These are phyloP conservation scores for Cheilosia urbana DNA, from an alignment of 2,888 invertebrate genomes.

Conservation along the genomic window DNA sequence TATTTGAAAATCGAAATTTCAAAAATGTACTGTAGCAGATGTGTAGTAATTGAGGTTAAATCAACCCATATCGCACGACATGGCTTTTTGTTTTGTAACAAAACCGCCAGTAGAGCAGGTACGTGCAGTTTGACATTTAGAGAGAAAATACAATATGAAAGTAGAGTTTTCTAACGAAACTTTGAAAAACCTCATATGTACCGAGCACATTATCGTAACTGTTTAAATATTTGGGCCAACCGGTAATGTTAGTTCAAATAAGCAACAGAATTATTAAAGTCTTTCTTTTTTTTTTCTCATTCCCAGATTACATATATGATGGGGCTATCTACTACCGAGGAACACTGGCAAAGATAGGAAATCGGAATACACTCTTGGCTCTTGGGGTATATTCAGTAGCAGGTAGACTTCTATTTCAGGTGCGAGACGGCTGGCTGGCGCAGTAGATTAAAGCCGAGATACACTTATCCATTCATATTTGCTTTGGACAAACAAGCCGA, in stretches of 20 bases:
- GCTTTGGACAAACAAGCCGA: conserved; percentile 51
- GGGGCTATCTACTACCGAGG: conserved; percentile 2
- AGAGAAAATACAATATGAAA: conserved; percentile 7
- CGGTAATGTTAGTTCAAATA: conserved; percentile 40
- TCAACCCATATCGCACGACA: conserved; percentile 34
- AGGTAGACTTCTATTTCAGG: conserved; percentile 52
- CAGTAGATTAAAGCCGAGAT: conserved; percentile 14
- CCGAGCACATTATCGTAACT: conserved; percentile 9
- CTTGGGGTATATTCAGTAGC: conserved; percentile 52
- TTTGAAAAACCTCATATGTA: conserved; percentile 10
- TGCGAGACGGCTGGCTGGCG: conserved; percentile 36
- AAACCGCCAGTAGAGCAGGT: neutral
- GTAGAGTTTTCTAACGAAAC: conserved; percentile 3
- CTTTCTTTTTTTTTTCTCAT: conserved; percentile 24
- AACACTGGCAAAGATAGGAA: conserved; percentile 18
- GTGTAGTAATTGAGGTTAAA: conserved; percentile 49
- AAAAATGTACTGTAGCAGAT: conserved; percentile 19
- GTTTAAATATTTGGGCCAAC: conserved; percentile 53
- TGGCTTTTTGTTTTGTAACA: conserved; percentile 1
- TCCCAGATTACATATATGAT: conserved; percentile 20
- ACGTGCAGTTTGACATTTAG: conserved; percentile 2
- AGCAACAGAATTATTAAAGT: neutral
- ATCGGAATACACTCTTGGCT: conserved; percentile 3
- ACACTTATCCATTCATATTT: conserved; percentile 59
- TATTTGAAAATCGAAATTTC: conserved; percentile 24